A percentile compares a stretch with the other conserved stretches of the same genome.
Evolutionary conservation across 2,113 vertebrate genomes (phyloP).

Genomic region (Gopherus evgoodei): DNA sequence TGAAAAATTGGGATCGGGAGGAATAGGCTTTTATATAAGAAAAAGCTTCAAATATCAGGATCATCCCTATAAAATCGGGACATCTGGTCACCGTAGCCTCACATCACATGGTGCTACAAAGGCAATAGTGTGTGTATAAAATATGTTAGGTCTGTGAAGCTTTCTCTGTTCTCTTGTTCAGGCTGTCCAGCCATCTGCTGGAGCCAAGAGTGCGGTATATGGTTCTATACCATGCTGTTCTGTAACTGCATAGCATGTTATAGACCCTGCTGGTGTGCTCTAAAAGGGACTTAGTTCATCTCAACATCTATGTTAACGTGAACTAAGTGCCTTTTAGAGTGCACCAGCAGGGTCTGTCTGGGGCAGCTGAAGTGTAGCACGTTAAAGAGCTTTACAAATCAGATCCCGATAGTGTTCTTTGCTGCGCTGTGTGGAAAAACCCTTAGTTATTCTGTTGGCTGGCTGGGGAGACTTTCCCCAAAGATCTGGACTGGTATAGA

Average conservation of each 20-base stretch:
- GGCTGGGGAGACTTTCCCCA: not conserved
- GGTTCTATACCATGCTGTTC: not conserved
- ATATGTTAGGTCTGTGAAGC: not conserved
- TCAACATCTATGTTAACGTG: not conserved
- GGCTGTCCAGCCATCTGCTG: rapidly evolving
- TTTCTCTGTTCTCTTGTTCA: not conserved
- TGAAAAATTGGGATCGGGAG: too few species aligned
- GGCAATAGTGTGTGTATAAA: not conserved
- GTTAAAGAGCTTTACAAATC: not conserved
- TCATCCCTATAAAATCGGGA: too few species aligned
- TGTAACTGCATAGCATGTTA: too few species aligned
- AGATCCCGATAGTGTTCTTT: not conserved
- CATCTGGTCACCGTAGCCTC: not conserved
- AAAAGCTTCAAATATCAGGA: too few species aligned
- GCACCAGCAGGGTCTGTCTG: not conserved
- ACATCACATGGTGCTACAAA: not conserved
- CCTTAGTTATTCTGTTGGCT: not conserved
- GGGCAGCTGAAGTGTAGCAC: not conserved
- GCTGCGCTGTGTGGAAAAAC: not conserved
- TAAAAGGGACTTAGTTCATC: not conserved
- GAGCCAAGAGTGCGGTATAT: not conserved
- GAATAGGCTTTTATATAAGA: too few species aligned
- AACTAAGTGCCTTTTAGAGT: not conserved
- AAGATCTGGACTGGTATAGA: not conserved
- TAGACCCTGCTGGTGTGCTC: not conserved